Percentiles rank a stretch among this genome's conserved stretches.
Evolutionary conservation across 2,888 invertebrate species (phyloP).

Genomic region (Mythimna pallens): DNA sequence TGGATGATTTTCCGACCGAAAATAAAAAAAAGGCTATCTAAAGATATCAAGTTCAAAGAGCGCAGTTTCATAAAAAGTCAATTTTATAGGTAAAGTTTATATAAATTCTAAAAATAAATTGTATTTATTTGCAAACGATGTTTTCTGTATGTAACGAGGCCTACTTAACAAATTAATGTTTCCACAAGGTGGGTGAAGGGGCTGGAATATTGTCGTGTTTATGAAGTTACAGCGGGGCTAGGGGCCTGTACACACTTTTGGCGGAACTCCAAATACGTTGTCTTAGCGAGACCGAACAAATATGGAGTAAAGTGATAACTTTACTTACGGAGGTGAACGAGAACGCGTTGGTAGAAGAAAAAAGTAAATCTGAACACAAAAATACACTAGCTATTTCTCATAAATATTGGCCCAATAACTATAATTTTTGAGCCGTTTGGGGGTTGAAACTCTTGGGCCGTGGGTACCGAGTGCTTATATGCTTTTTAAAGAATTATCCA

Average conservation of each 20-base stretch:
- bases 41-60: no score
- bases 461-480: no score
- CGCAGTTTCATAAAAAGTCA: no score
- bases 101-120: not conserved
- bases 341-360: not conserved
- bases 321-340: not conserved
- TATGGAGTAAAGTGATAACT: slow-evolving; percentile 43
- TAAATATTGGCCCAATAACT: no score
- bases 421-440: no score
- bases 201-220: slow-evolving; percentile 42
- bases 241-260: slow-evolving; percentile 54
- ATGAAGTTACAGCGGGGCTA: slow-evolving; percentile 41
- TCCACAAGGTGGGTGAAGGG: slow-evolving; percentile 11
- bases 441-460: no score
- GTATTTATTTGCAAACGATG: slow-evolving; percentile 2
- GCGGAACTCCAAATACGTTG: slow-evolving; percentile 59
- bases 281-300: slow-evolving; percentile 54
- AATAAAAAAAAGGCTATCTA: no score
- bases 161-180: slow-evolving; percentile 25
- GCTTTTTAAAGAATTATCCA: no score
- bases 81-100: no score
- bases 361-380: not conserved
- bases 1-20: no score
- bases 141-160: slow-evolving; percentile 8
- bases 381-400: no score